Base-by-base conservation (phyloP, 2,888 invertebrate genomes). In the Quadroppia sp. region DNA sequence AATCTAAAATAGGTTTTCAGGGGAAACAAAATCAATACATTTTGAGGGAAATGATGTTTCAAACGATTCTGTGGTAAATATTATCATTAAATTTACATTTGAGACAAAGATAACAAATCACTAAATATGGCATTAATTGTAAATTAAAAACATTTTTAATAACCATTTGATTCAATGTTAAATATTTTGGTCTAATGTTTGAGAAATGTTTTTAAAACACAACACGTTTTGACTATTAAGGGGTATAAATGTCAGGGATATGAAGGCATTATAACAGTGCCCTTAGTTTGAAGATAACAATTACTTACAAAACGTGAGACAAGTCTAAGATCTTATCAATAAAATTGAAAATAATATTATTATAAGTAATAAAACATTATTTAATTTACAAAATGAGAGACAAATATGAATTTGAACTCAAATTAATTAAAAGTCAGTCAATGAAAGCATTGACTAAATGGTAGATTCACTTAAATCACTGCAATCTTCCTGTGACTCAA, bases 401-500 rank as follows among this genome's bases (percentile, higher is more conserved):
- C n/a, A 48, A 48, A n/a, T 48, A 48, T 48, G 48, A 48, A 48
- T 48, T 23, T 53, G 7, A 53, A 53, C 6, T 50, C 50, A 20
- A 25, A 53, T 20, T n/a, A n/a, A n/a, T n/a, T 23, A 25, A 50
- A 20, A n/a, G n/a, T 6, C 7, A 48, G 15, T 20, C 50, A n/a
- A 50, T 17, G 1, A 30, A 32, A 32, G 2, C 28, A 67, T 4
- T 17, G 32, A 36, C 40, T 32, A 67, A 42, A 67, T 36, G 2
- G 67, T 67, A 20, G 67, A 67, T 67, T 67, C 67, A 42, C 67
- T 67, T 13, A 67, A 67, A 67, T 67, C 67, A 42, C 67, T 67
- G 67, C 36, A 73, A 23, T 73, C 73, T 50, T 75, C 75, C 45
- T 75, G 70, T 15, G 73, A 71, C 48, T 75, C 75, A 20, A 75